Conservation (phyloP, 2,797 vertebrate species). For the Dipus sagitta region DNA sequence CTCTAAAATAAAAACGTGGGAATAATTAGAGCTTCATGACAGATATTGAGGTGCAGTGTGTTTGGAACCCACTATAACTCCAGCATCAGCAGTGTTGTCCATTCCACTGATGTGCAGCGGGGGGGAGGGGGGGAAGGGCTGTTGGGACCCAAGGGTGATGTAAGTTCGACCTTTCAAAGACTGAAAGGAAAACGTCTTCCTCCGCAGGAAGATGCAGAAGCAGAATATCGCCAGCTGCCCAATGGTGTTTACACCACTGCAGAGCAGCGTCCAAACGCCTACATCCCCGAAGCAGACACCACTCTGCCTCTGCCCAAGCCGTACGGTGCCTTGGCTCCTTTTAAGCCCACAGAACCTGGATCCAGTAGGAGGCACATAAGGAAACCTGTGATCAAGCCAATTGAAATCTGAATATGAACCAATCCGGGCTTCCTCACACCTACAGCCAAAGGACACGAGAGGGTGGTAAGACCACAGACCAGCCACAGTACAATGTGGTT, state of each 20-base stretch:
- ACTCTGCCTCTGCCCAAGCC: conserved; percentile 91
- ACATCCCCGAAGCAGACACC: conserved; percentile 86
- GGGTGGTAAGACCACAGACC: background rate
- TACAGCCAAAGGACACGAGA: conserved; percentile 7
- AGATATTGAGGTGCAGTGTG: background rate
- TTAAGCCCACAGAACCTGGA: conserved; percentile 90
- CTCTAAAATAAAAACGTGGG: background rate
- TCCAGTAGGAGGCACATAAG: conserved; percentile 91
- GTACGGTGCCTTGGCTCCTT: conserved; percentile 91
- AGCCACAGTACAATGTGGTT: background rate
- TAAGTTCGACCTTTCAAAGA: conserved; percentile 47
- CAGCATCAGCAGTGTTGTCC: background rate
- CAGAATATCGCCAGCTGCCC: conserved; percentile 86
- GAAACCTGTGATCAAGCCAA: conserved; percentile 90
- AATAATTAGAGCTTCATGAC: background rate
- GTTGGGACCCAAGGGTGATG: background rate
- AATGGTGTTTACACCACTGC: conserved; percentile 88
- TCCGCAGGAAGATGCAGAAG: conserved; percentile 87
- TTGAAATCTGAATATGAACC: conserved; percentile 86
- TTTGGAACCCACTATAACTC: background rate
- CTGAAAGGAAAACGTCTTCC: conserved; percentile 66
- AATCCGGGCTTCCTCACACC: conserved; percentile 3
- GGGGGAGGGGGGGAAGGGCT: background rate
- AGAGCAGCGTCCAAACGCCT: conserved; percentile 90
- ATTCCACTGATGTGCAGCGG: background rate